Conservation (phyloP, 2,113 vertebrate species). For the Grammomys surdaster region DNA sequence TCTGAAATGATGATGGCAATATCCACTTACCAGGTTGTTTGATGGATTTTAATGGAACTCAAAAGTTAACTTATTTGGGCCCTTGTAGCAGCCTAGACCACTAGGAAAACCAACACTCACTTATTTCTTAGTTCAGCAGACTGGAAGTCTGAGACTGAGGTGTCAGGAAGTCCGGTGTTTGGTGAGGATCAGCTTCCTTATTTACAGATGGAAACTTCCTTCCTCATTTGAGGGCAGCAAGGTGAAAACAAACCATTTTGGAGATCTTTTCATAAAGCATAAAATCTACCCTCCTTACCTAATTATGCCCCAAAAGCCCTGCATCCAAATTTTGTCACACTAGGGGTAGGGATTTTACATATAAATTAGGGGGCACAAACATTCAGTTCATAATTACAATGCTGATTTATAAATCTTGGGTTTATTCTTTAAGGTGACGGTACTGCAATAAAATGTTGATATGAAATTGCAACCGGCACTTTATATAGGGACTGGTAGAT, state of each 20-base stretch:
- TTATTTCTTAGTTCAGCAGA: background rate
- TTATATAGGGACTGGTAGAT: background rate
- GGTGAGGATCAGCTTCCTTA: background rate
- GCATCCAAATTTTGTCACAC: background rate
- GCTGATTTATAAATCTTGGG: background rate
- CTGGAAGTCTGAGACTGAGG: background rate
- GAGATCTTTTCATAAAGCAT: background rate
- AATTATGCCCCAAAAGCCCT: background rate
- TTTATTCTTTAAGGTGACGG: background rate
- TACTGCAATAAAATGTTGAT: slow-evolving; percentile 15
- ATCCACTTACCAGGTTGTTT: background rate
- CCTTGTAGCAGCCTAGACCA: background rate
- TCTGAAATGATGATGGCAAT: background rate
- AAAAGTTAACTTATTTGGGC: background rate
- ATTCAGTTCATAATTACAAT: background rate
- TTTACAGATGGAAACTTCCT: background rate
- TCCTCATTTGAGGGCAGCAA: background rate
- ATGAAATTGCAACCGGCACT: background rate
- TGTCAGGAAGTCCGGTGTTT: background rate
- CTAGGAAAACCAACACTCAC: too few species aligned
- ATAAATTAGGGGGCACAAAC: background rate
- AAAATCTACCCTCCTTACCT: background rate
- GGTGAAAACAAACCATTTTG: background rate
- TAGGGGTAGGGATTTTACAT: background rate
- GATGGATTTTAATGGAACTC: background rate